Conservation (phyloP, 1,140 invertebrate species). For the Drosophila parabipectinata region DNA sequence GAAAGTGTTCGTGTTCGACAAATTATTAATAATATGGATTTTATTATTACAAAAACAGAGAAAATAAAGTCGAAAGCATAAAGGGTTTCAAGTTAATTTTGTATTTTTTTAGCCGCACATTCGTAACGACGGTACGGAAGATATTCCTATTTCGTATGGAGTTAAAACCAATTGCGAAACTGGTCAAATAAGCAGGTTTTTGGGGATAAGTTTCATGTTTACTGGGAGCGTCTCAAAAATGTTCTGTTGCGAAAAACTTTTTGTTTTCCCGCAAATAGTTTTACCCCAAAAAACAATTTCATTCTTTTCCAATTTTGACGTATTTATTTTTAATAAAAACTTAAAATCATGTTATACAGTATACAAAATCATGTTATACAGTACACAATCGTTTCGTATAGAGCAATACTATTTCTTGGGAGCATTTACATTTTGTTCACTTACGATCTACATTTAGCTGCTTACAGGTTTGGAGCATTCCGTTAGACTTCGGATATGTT, state of each 20-base stretch:
- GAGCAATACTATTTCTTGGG: constrained; percentile 49
- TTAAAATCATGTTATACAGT: constrained; percentile 58
- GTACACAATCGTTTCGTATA: constrained; percentile 53
- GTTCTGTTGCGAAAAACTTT: background rate
- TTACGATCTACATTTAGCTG: constrained; percentile 8
- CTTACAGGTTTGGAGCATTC: constrained; percentile 10
- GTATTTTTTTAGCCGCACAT: background rate
- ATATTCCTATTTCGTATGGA: background rate
- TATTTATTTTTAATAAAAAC: constrained; percentile 63
- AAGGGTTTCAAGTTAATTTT: background rate
- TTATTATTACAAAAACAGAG: background rate
- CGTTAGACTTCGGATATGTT: constrained; percentile 14
- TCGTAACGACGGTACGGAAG: background rate
- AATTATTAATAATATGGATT: background rate
- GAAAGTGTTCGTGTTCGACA: background rate
- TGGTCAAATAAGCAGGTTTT: too few relatives aligned
- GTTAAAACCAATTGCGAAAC: too few relatives aligned
- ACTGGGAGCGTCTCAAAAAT: too few relatives aligned
- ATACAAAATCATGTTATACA: constrained; percentile 61
- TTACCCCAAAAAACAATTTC: background rate
- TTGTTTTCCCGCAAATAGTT: background rate
- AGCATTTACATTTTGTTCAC: constrained; percentile 70
- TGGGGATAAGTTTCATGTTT: too few relatives aligned
- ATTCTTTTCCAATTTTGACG: background rate
- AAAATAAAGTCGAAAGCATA: too few relatives aligned